Base-by-base conservation (phyloP, 2,797 vertebrate species). In the Taenioides sp. region DNA sequence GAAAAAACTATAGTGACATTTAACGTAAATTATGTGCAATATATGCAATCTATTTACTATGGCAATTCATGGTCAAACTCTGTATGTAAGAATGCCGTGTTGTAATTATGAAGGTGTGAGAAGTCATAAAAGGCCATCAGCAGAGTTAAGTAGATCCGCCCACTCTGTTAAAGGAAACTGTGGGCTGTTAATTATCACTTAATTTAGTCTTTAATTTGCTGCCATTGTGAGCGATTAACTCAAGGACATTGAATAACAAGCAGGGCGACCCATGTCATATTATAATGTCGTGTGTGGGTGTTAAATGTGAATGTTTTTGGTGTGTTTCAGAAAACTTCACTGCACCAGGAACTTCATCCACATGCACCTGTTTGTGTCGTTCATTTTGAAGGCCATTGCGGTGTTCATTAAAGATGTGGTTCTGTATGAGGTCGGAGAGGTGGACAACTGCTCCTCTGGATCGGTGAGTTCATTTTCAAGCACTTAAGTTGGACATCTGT, bases 301-400 rank as follows among this genome's bases (percentile, higher is more conserved):
- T 69, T 62, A 49, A 50, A 40, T 69, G 17, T 49, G 1, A 77
- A 68, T 77, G 31, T 71, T 27, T 49, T 52, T 54, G 80, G 11
- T 27, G 11, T 73, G 49, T 67, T 58, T n/a, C 82, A 98, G 98
- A 91, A 98, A 98, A 81, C 95, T 99, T 5, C 97, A 96, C 89
- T 99, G 98, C 84, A 98, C 98, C 0, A 91, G 98, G 73, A 99
- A 99, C 86, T 98, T 97, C 87, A 98, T 99, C 89, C 98, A 99
- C 84, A 96, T 96, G 90, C 96, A 99, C 75, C 95, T 98, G 62
- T 99, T 99, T 86, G 90, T 95, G 81, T 97, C 98, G 50, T 99
- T 99, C 84, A 96, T 98, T 83, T 92, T 98, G 93, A 96, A 97
- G 86, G 97, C 97, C 40, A 90, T 97, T 0, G 93, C 98, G 0